Conservation (phyloP, 2,113 vertebrate genomes). For the Tichodroma muraria region DNA sequence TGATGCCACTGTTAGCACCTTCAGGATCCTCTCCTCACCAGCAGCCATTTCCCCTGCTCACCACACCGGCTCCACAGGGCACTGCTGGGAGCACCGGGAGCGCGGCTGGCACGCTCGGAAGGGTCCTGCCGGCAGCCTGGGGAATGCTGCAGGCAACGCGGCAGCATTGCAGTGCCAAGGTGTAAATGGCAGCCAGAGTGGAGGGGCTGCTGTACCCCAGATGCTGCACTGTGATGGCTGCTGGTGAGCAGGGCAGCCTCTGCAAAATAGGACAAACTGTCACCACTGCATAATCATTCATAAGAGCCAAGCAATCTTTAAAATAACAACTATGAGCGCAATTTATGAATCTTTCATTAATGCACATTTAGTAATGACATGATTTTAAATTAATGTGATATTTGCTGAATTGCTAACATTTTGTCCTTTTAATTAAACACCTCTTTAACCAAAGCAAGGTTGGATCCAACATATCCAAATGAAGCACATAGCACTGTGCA, state of each 20-base stretch:
- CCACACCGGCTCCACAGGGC: background rate
- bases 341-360: conserved; percentile 32
- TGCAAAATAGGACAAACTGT: background rate
- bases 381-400: conserved; percentile 39
- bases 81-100: background rate
- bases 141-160: background rate
- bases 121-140: background rate
- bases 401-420: conserved; percentile 45
- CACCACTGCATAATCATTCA: background rate
- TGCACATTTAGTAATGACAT: conserved; percentile 1
- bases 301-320: conserved; percentile 19
- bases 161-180: background rate
- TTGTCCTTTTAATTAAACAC: conserved; percentile 44
- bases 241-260: background rate
- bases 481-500: background rate
- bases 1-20: background rate
- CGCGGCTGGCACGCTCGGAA: rapidly evolving
- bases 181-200: background rate
- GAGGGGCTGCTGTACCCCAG: background rate
- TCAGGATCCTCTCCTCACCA: background rate
- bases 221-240: background rate
- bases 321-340: conserved; percentile 8
- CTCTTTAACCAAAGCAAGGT: conserved; percentile 29
- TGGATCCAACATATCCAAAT: background rate
- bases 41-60: background rate